These are phyloP conservation scores for Brienomyrus brachyistius DNA, from an alignment of 2,113 vertebrate species.

Conservation along the genomic window DNA sequence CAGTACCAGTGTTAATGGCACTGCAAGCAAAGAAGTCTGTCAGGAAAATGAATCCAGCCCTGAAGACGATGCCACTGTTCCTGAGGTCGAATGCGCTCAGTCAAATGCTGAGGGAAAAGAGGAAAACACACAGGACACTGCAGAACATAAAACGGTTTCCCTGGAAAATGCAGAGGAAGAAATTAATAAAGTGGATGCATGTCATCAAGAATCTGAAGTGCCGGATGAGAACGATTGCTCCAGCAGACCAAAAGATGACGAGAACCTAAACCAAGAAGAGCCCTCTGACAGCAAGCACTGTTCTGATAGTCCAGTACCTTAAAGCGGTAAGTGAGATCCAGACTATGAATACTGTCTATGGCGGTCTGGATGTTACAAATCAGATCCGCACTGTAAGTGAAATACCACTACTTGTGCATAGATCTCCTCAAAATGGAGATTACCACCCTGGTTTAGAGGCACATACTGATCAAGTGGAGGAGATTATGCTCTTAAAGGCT, in stretches of 20 bases:
- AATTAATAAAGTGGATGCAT: slow-evolving; percentile 41
- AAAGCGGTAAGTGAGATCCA: slow-evolving; percentile 64
- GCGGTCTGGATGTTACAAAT: slow-evolving; percentile 40
- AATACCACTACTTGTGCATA: slow-evolving; percentile 27
- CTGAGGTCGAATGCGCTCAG: not conserved
- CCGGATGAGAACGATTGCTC: slow-evolving; percentile 56
- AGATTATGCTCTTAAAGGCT: slow-evolving; percentile 51
- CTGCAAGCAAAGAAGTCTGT: not conserved
- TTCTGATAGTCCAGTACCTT: slow-evolving; percentile 46
- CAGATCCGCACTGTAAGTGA: slow-evolving; percentile 35
- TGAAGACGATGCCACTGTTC: not conserved
- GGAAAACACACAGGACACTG: slow-evolving; percentile 47
- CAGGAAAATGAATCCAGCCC: slow-evolving; percentile 9
- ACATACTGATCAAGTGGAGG: slow-evolving; percentile 35
- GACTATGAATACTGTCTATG: slow-evolving; percentile 42
- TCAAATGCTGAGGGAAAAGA: slow-evolving; percentile 11
- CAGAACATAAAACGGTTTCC: slow-evolving; percentile 40
- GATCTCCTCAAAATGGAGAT: slow-evolving; percentile 40
- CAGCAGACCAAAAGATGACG: slow-evolving; percentile 50
- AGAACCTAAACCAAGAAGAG: slow-evolving; percentile 30
- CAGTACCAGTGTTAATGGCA: not conserved
- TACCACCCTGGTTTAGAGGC: slow-evolving; percentile 26
- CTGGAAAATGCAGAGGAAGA: slow-evolving; percentile 36
- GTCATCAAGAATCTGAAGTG: slow-evolving; percentile 54
- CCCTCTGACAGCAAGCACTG: slow-evolving; percentile 3